phyloP scores from a whole-genome alignment of 2,113 vertebrate genomes.

The Tonatia bakeri region DNA sequence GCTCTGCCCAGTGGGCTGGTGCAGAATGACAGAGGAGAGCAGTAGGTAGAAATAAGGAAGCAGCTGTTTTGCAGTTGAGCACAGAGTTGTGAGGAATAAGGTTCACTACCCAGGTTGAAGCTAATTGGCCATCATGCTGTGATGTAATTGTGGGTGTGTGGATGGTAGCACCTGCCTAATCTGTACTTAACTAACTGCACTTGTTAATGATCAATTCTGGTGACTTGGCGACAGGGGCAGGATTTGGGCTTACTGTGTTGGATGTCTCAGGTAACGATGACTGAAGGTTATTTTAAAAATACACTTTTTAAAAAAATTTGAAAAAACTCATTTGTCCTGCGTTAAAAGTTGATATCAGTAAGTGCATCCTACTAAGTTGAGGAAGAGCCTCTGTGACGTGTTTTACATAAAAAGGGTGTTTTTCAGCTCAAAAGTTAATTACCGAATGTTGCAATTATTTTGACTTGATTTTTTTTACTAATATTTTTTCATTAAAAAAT shows the following conservation, averaged over 20 bases:
- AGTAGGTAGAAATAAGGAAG: constrained; percentile 25
- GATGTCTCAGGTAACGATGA: neutral
- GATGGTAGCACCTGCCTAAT: constrained; percentile 14
- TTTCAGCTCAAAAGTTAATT: constrained; percentile 41
- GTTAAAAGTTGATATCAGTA: neutral
- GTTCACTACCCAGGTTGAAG: constrained; percentile 12
- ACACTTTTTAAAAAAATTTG: neutral
- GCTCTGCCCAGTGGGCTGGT: neutral
- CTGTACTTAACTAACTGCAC: constrained; percentile 38
- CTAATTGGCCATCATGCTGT: constrained; percentile 63
- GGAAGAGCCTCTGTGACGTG: neutral
- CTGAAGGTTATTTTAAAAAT: constrained; percentile 9
- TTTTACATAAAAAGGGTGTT: neutral
- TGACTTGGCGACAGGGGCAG: constrained; percentile 20
- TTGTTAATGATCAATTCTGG: constrained; percentile 29
- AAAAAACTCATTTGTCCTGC: neutral
- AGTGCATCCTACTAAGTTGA: neutral
- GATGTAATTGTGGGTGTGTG: constrained; percentile 39
- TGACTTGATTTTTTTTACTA: neutral
- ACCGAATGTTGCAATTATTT: constrained; percentile 35
- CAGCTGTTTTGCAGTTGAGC: constrained; percentile 42
- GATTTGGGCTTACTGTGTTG: neutral
- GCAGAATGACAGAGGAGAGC: neutral
- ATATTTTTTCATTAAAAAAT: constrained; percentile 48
- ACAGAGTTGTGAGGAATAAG: neutral